Evolutionary conservation across 1,140 invertebrate genomes (phyloP), one percentile per base, ranked within the genome.

Genomic region (Drosophila cardini): DNA sequence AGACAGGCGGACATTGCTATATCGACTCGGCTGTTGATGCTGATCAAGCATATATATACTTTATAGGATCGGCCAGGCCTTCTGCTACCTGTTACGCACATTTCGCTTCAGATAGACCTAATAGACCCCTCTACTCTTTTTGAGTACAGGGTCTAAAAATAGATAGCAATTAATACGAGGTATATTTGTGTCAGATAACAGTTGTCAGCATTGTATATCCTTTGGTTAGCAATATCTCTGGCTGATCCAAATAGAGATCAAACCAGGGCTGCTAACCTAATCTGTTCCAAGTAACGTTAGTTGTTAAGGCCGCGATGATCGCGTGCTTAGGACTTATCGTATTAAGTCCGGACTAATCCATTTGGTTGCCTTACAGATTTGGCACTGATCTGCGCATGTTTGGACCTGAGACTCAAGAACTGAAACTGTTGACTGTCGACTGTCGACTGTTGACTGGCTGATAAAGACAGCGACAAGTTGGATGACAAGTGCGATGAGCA

Each of bases 281-380:
- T 67, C 70, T 43, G 36, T 18, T 32, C 43, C 18, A n/a, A 50
- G n/a, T 56, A 38, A 71, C 46, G 42, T 48, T 38, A 62, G 53
- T 43, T 26, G 68, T 36, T 57, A 50, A 57, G 43, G 36, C 70
- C 15, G 56, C 64, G 32, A 69, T 68, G 64, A 73, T 73, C 64
- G 63, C 38, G 10, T 53, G 71, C 56, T 73, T 52, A 67, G 36
- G 1, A 40, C 46, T 73, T 73, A 73, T 73, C 71, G 48, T 32
- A 60, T 61, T 68, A 69, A 73, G 63, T 18, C 53, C 45, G 16
- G 55, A 13, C 63, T 68, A 73, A 68, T 69, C 64, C 45, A 26
- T 11, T 4, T 9, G 43, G 42, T 13, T 62, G 67, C 38, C 30
- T 34, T 52, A 10, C 30, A 36, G 36, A 34, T 60, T 50, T 68